Conservation (phyloP, 2,888 invertebrate species). For the Acanthopleura granulata region DNA sequence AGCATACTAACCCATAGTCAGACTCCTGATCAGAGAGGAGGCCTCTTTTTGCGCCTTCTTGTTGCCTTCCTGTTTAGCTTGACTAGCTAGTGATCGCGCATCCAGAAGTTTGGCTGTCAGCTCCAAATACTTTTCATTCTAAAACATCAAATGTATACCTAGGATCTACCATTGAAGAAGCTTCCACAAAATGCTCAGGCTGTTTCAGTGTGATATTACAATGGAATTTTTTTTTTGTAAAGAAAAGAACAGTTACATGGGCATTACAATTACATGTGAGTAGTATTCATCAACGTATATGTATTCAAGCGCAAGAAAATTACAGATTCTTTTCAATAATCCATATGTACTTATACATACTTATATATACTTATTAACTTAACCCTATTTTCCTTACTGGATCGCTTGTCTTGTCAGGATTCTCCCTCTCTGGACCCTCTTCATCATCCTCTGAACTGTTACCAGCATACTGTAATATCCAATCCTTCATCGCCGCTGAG, state of each 20-base stretch:
- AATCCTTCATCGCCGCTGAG: conserved; percentile 48
- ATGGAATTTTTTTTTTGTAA: too few species aligned
- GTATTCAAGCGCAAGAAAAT: too few species aligned
- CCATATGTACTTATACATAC: too few species aligned
- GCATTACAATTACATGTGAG: too few species aligned
- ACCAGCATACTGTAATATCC: conserved; percentile 64
- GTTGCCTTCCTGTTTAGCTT: conserved; percentile 52
- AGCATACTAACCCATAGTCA: conserved; percentile 41
- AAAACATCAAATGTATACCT: not conserved
- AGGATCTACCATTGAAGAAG: too few species aligned
- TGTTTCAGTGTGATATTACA: too few species aligned
- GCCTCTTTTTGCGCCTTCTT: conserved; percentile 48
- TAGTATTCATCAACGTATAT: too few species aligned
- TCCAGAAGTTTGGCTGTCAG: conserved; percentile 54
- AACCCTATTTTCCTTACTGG: not conserved
- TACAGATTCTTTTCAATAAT: too few species aligned
- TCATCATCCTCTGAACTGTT: conserved; percentile 43
- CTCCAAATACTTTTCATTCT: conserved; percentile 59
- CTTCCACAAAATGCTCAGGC: too few species aligned
- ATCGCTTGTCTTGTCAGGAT: not conserved
- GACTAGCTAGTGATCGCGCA: conserved; percentile 48
- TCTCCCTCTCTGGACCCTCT: conserved; percentile 33
- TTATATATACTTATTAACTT: not conserved
- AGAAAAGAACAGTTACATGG: too few species aligned
- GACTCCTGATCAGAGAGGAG: conserved; percentile 49